These are phyloP conservation scores for Clarias platycephalus DNA, from an alignment of 2,797 vertebrate genomes.

Conservation along the genomic window DNA sequence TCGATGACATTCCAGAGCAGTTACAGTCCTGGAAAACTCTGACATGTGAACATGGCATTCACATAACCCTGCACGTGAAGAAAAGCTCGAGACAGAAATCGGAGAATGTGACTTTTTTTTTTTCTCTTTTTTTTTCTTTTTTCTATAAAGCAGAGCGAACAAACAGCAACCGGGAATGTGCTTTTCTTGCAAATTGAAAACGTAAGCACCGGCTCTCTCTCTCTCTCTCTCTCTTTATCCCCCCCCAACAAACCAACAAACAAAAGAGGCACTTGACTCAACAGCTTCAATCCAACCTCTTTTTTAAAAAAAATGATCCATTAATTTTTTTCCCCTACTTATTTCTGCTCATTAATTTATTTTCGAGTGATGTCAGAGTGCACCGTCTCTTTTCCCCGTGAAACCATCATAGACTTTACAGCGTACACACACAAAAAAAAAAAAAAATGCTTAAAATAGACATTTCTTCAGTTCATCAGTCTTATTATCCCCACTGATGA, in stretches of 20 bases:
- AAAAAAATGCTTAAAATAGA: neutral
- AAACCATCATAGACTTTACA: neutral
- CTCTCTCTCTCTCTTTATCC: too few relatives aligned
- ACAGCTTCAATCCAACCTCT: constrained; percentile 46
- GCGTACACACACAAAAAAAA: neutral
- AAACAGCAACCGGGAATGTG: constrained; percentile 41
- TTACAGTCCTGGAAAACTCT: constrained; percentile 17
- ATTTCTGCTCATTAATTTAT: constrained; percentile 41
- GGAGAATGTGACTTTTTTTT: constrained; percentile 23
- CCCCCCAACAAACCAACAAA: constrained; percentile 52
- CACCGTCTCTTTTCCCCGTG: neutral
- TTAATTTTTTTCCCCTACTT: constrained; percentile 4
- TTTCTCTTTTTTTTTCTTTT: too few relatives aligned
- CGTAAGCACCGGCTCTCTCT: constrained; percentile 6
- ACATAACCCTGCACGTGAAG: constrained; percentile 16
- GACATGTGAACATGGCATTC: constrained; percentile 18
- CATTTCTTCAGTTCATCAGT: neutral
- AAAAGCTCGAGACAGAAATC: constrained; percentile 6
- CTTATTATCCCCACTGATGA: neutral
- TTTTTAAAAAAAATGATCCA: neutral
- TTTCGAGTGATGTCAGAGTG: constrained; percentile 32
- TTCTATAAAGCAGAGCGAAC: constrained; percentile 9
- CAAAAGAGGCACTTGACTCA: constrained; percentile 47
- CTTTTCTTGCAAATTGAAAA: constrained; percentile 50
- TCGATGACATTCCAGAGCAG: constrained; percentile 19